Evolutionary conservation across 2,113 vertebrate genomes (phyloP), one percentile per base, ranked within the genome.

Genomic region (Choloepus hoffmanni): DNA sequence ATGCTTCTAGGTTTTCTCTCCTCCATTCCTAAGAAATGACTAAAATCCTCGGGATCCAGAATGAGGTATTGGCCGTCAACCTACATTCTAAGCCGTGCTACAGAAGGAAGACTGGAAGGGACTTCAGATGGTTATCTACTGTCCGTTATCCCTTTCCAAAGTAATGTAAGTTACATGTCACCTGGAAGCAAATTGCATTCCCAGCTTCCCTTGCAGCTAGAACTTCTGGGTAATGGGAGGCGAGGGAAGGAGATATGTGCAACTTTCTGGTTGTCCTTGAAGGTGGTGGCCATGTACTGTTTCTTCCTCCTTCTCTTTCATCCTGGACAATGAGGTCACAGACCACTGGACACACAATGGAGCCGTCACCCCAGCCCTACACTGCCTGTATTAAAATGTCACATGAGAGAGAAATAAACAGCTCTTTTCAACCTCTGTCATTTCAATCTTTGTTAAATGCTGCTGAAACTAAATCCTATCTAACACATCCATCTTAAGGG

Each of bases 201-300:
- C 65, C 26, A 67, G 67, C 11, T 24, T 81, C 67, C 53, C 4
- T 9, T 45, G 62, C 23, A 92, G 26, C 82, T 43, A 63, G 53
- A 93, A 79, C 24, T 91, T 94, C 10, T 45, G 60, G 28, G 14
- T 89, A 67, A 72, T 11, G 36, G 3, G 23, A 55, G n/a, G 2
- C n/a, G 15, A 74, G 9, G 45, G 23, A 60, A 79, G 36, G 60
- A 90, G 73, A 3, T 16, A 3, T 15, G n/a, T 2, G 60, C 4
- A 33, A 11, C 15, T 28, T 77, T 36, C 40, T 67, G 19, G 33
- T 7, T 30, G 43, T 55, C 74, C 45, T 55, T 68, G 15, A 90
- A 73, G 45, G 23, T 2, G 0, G 12, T 19, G 33, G 26, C 33
- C 36, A 6, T 1, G 1, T 26, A 28, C 3, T 2, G 14, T 15